A percentile compares a stretch with the other conserved stretches of the same genome.
phyloP scores from a whole-genome alignment of 1,140 invertebrate species.

The Colletes latitarsis region DNA sequence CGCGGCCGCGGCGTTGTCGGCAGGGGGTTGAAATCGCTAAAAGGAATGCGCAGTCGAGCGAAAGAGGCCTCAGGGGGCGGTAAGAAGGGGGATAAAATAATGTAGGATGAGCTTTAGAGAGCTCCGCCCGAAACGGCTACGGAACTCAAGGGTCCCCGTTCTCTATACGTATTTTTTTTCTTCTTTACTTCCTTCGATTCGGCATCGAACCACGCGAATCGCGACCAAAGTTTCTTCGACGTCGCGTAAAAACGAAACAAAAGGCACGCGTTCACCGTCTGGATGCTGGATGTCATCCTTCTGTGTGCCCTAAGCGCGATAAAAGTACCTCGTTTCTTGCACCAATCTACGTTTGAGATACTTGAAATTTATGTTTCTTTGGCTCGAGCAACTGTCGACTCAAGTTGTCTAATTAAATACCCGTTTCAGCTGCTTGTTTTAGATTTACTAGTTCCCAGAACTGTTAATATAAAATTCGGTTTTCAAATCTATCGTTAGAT shows the following conservation, averaged over 20 bases:
- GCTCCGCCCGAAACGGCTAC: constrained; percentile 51
- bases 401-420: no score
- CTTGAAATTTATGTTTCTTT: no score
- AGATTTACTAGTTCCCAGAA: no score
- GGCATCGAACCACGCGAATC: neutral
- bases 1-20: constrained; percentile 38
- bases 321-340: no score
- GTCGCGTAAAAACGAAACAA: neutral
- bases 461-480: no score
- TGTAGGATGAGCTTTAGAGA: constrained; percentile 71
- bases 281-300: neutral
- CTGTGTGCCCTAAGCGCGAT: no score
- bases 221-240: neutral
- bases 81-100: constrained; percentile 66
- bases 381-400: no score
- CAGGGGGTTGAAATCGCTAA: constrained; percentile 75
- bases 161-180: neutral
- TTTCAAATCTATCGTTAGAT: no score
- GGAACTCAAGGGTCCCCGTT: constrained; percentile 29
- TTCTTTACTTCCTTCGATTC: constrained; percentile 19
- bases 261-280: neutral
- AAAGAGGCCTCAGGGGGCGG: constrained; percentile 66
- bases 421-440: no score
- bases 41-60: constrained; percentile 78
- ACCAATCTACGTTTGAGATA: no score